Percentiles rank a stretch among this genome's conserved stretches.
phyloP scores from a whole-genome alignment of 2,888 invertebrate genomes.

The Seira sanloemensis region DNA sequence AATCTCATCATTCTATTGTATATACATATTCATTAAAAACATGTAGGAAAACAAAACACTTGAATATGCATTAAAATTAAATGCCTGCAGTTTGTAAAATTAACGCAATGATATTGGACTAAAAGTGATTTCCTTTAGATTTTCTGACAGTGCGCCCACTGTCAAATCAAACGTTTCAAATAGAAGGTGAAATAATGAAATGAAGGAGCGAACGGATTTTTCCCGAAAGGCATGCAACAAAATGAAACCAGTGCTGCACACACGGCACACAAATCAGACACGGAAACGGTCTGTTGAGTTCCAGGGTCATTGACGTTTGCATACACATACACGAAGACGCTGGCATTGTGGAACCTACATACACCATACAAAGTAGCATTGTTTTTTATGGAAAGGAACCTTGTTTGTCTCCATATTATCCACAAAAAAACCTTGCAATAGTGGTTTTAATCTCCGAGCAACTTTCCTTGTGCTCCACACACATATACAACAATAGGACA shows the following conservation, averaged over 20 bases:
- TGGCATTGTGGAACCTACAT: not conserved
- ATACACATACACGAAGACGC: conserved; percentile 35
- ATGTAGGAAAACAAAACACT: no score
- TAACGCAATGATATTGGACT: no score
- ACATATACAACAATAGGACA: conserved; percentile 10
- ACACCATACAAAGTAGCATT: conserved; percentile 21
- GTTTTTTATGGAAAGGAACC: conserved; percentile 40
- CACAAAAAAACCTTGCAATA: conserved; percentile 45
- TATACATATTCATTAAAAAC: no score
- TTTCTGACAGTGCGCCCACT: no score
- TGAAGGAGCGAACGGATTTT: not conserved
- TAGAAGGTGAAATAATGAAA: not conserved
- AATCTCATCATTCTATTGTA: no score
- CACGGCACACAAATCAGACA: conserved; percentile 22
- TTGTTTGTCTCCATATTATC: conserved; percentile 48
- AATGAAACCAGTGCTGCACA: conserved; percentile 16
- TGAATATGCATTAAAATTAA: no score
- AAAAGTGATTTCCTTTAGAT: no score
- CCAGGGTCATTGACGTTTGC: conserved; percentile 73
- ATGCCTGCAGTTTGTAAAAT: no score
- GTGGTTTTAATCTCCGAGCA: conserved; percentile 37
- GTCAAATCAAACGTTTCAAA: not conserved
- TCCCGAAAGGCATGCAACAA: not conserved
- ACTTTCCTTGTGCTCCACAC: not conserved
- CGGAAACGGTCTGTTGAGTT: conserved; percentile 71